Conservation (phyloP, 1,140 invertebrate species). For the Anastrepha ludens region DNA sequence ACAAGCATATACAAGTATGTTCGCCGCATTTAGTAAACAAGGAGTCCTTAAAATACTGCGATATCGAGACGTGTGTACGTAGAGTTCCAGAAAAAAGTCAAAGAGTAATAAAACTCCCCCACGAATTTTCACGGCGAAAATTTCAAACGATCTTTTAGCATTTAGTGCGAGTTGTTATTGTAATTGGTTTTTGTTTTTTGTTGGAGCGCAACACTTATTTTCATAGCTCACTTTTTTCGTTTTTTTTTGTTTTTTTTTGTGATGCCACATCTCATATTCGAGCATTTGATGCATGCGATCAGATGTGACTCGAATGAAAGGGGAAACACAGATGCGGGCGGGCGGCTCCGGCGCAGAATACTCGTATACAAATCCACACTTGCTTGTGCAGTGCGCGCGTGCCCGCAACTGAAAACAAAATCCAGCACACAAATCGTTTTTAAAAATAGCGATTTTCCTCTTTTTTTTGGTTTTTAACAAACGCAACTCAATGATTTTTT, state of each 20-base stretch:
- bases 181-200: neutral
- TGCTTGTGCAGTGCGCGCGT: neutral
- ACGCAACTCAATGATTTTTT: neutral
- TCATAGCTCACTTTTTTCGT: neutral
- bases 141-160: neutral
- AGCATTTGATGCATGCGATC: slow-evolving; percentile 17
- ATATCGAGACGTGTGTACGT: too few relatives aligned
- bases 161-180: neutral
- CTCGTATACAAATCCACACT: neutral
- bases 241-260: neutral
- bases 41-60: slow-evolving; percentile 44
- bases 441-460: slow-evolving; percentile 7
- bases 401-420: slow-evolving; percentile 22
- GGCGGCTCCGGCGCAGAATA: too few relatives aligned
- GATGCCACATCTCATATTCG: slow-evolving; percentile 33
- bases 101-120: slow-evolving; percentile 52
- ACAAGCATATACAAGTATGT: neutral
- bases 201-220: neutral
- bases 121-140: slow-evolving; percentile 32
- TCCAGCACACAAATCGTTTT: slow-evolving; percentile 2
- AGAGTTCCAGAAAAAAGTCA: slow-evolving; percentile 17
- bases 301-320: slow-evolving; percentile 24
- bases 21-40: neutral
- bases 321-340: slow-evolving; percentile 1
- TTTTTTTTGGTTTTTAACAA: neutral